Evolutionary conservation across 1,140 invertebrate species (phyloP), one percentile per base, ranked within the genome.

Genomic region (Panagrolaimus sp.): DNA sequence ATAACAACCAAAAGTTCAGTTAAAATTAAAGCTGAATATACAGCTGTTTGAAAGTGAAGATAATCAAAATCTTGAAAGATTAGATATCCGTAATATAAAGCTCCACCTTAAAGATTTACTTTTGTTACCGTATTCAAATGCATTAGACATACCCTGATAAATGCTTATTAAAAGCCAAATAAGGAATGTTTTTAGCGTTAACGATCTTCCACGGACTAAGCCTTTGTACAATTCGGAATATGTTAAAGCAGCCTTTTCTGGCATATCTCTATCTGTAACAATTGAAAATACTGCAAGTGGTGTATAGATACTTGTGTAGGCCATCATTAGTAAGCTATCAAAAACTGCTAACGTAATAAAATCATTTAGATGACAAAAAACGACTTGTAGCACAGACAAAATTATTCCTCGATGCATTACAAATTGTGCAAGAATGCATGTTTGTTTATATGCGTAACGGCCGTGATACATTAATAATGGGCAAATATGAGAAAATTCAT

Each of bases 1-100:
- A 93, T 94, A 63, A 99, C 94, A 96, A 98, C 98, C 52, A 98
- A 90, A 66, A 99, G 88, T 87, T 99, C 96, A 0, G 95, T 98
- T 55, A 98, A 87, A 75, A 98, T 94, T 17, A 99, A 87, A 28
- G 96, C 91, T 14, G 95, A 95, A 85, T 98, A 99, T 80, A 93
- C 96, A 79, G 98, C 98, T 70, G 94, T 92, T 15, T 98, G 94
- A 79, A 99, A 94, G 84, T 99, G 95, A 78, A 98, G 94, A 79
- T 98, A 94, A 85, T 98, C 95, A 79, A 96, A 93, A 83, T 98
- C 93, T 84, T 98, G 98, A 69, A 98, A 88, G 65, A 97, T 88
- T 67, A 98, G 87, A 1, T 95, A 94, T 63, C 94, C 94, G 83
- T 97, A 98, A 94, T 98, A 99, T 78, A 99, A 95, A 4, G 97